Conservation (phyloP, 2,113 vertebrate species). For the Crotalus horridus region DNA sequence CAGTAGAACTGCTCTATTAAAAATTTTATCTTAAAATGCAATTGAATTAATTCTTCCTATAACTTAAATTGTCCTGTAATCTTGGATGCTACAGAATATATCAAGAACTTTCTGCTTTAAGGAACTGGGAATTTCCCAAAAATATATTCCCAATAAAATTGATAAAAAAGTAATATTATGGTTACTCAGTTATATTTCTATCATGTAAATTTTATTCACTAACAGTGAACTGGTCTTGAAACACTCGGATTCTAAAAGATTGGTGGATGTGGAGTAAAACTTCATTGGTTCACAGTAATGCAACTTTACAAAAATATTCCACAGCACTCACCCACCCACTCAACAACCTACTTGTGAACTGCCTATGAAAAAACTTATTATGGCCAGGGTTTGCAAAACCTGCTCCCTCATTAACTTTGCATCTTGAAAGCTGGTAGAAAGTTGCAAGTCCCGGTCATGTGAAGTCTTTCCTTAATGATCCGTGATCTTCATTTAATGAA, state of each 20-base stretch:
- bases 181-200: not conserved
- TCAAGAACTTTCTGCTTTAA: not conserved
- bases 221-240: not conserved
- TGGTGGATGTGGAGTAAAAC: not conserved
- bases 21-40: not conserved
- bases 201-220: not conserved
- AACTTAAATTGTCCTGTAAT: not conserved
- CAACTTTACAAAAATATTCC: not conserved
- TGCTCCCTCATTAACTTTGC: no score
- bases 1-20: not conserved
- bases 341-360: no score
- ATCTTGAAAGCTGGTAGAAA: no score
- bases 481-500: no score
- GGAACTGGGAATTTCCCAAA: not conserved
- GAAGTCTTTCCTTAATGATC: no score
- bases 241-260: not conserved
- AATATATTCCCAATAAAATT: not conserved
- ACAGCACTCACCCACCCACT: no score
- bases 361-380: no score
- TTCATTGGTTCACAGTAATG: no score
- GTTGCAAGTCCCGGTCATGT: no score
- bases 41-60: not conserved
- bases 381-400: no score
- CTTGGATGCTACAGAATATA: not conserved
- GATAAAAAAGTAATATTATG: not conserved